phyloP scores from a whole-genome alignment of 2,113 vertebrate species.

The Campylomormyrus tamandua region DNA sequence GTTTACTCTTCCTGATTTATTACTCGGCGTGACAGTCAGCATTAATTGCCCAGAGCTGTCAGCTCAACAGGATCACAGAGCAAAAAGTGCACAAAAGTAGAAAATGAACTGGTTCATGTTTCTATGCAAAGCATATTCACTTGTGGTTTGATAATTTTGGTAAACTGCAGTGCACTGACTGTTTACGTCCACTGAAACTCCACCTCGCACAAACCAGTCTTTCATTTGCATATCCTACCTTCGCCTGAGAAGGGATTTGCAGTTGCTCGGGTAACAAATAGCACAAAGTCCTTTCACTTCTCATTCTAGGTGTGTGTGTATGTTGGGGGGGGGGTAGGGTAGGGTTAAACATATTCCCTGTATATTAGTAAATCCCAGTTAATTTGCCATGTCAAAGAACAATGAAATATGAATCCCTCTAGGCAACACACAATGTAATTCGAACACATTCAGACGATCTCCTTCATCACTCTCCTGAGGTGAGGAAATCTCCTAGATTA shows the following conservation, averaged over 20 bases:
- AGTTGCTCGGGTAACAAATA: constrained; percentile 39
- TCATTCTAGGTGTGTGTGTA: constrained; percentile 4
- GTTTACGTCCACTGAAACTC: constrained; percentile 15
- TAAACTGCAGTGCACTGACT: not conserved
- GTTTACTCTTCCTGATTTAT: constrained; percentile 47
- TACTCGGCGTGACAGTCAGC: constrained; percentile 52
- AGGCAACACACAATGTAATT: constrained; percentile 53
- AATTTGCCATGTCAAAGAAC: constrained; percentile 60
- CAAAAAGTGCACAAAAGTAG: not conserved
- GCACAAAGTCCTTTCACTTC: constrained; percentile 39
- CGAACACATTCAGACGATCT: constrained; percentile 49
- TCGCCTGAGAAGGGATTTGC: constrained; percentile 20
- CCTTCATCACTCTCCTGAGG: constrained; percentile 49
- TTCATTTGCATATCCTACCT: constrained; percentile 19
- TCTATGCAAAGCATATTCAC: not conserved
- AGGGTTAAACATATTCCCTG: constrained; percentile 37
- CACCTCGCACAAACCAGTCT: constrained; percentile 22
- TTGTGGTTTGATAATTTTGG: not conserved
- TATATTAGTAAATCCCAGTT: constrained; percentile 54
- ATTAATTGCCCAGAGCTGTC: constrained; percentile 67
- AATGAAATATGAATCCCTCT: constrained; percentile 52
- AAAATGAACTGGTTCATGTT: not conserved
- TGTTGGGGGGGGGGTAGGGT: constrained; percentile 7
- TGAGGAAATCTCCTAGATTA: constrained; percentile 46
- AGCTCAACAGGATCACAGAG: constrained; percentile 42